Evolutionary conservation across 2,113 vertebrate genomes (phyloP).

Genomic region (Chaetodon auriga): DNA sequence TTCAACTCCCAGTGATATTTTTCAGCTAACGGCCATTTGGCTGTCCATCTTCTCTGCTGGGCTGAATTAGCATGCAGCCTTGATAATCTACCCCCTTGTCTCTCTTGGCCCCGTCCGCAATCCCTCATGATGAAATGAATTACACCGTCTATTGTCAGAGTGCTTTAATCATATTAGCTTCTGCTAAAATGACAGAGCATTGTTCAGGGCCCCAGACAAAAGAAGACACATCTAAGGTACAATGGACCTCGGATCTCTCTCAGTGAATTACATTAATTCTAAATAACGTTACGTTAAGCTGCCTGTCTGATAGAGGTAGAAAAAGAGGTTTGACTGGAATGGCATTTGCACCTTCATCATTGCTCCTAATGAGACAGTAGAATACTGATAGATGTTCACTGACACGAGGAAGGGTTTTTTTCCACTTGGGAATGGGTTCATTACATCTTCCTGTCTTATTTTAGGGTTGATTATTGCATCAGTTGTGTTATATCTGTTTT

Average conservation of each 20-base stretch:
- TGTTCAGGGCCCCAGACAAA: slow-evolving; percentile 84
- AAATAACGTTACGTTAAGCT: slow-evolving; percentile 79
- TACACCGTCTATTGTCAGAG: slow-evolving; percentile 82
- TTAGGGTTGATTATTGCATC: slow-evolving; percentile 41
- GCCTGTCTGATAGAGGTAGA: slow-evolving; percentile 72
- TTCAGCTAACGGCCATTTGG: slow-evolving; percentile 39
- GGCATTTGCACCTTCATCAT: slow-evolving; percentile 83
- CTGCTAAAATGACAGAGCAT: slow-evolving; percentile 82
- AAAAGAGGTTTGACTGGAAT: slow-evolving; percentile 78
- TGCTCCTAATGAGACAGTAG: slow-evolving; percentile 65
- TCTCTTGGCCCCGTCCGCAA: slow-evolving; percentile 64
- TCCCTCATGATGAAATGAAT: slow-evolving; percentile 84
- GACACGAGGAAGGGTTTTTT: slow-evolving; percentile 28
- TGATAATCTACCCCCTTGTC: slow-evolving; percentile 65
- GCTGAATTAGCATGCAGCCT: slow-evolving; percentile 75
- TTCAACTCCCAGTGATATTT: slow-evolving; percentile 46
- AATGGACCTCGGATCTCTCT: slow-evolving; percentile 82
- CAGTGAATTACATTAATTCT: slow-evolving; percentile 84
- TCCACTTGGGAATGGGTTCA: slow-evolving; percentile 43
- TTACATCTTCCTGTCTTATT: slow-evolving; percentile 43
- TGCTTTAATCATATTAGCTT: slow-evolving; percentile 86
- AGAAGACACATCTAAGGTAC: slow-evolving; percentile 85
- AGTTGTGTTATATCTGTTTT: slow-evolving; percentile 25
- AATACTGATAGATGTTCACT: slow-evolving; percentile 60
- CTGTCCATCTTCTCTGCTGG: slow-evolving; percentile 50